Evolutionary conservation across 2,113 vertebrate species (phyloP), one percentile per base, ranked within the genome.

Genomic region (Tautogolabrus adspersus): DNA sequence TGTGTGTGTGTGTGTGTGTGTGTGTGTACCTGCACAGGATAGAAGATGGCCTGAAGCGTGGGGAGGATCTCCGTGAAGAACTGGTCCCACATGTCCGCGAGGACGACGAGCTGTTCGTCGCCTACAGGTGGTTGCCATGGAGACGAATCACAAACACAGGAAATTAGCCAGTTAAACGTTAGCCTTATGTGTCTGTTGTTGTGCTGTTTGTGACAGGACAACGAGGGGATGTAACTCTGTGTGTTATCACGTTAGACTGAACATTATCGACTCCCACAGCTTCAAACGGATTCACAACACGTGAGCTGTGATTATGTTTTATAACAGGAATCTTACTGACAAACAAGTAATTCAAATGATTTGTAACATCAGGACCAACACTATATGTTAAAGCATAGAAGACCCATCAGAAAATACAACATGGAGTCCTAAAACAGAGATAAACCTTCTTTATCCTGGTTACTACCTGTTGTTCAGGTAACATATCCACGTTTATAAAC

Each of bases 61-160:
- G 97, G 97, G 63, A 99, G 95, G 34, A 96, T 97, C 91, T 98
- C 97, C 2, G 96, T 96, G 89, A 97, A 99, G 92, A 97, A 98
- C 57, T 94, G 92, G 83, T 95, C 95, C 97, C 97, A 99, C 81
- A 95, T 93, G 87, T 96, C 94, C 40, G 95, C 94, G 79, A 99
- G 92, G 85, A 94, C 91, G 47, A 92, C 87, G 46, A 99, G 93
- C 85, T 94, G 95, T 68, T 94, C 94, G 69, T 96, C 95, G 88
- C 95, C 97, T 98, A 75, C 52, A 60, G 15, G 1, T 9, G 23
- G 73, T 85, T 85, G 78, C 76, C 40, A 47, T n/a, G 62, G 73
- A 66, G 67, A 67, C 62, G 2, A 38, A 42, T 44, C 13, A 49
- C 26, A n/a, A 30, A 11, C 56, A 66, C 19, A 68, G 22, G 15